phyloP scores from a whole-genome alignment of 2,113 vertebrate genomes.

The Polypterus bichir region DNA sequence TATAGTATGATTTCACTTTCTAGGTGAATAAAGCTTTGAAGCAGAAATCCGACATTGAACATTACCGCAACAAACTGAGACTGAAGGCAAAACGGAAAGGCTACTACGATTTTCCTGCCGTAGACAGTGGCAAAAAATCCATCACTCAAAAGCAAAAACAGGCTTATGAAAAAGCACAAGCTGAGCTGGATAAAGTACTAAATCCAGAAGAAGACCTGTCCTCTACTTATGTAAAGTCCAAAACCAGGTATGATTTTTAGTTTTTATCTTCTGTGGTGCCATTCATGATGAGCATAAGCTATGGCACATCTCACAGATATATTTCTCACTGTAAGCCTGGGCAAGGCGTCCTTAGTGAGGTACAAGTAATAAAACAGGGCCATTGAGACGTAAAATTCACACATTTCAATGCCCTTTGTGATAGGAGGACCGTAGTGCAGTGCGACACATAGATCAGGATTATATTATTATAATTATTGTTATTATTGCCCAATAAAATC shows the following conservation, averaged over 20 bases:
- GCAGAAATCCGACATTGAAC: slow-evolving; percentile 95
- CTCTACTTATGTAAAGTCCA: slow-evolving; percentile 73
- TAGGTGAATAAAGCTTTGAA: slow-evolving; percentile 92
- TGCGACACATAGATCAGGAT: too few species aligned
- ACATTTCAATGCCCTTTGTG: too few species aligned
- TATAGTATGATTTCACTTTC: slow-evolving; percentile 16
- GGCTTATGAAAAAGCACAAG: slow-evolving; percentile 58
- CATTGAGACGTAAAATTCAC: too few species aligned
- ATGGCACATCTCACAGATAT: neutral
- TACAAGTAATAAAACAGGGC: neutral
- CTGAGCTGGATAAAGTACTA: slow-evolving; percentile 63
- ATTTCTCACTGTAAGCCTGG: neutral
- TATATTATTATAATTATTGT: too few species aligned
- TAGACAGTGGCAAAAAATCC: slow-evolving; percentile 51
- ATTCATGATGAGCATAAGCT: neutral
- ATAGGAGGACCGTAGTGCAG: too few species aligned
- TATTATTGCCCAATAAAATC: too few species aligned
- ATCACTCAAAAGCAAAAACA: slow-evolving; percentile 57
- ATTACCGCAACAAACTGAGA: slow-evolving; percentile 94
- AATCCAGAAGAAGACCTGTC: slow-evolving; percentile 71
- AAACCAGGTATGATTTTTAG: slow-evolving; percentile 63
- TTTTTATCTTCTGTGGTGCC: neutral
- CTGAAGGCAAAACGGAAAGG: slow-evolving; percentile 94
- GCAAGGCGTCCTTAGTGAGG: neutral
- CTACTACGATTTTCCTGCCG: slow-evolving; percentile 82